These are phyloP conservation scores for Nomada goodeniana DNA, from an alignment of 2,888 invertebrate species.

Conservation along the genomic window DNA sequence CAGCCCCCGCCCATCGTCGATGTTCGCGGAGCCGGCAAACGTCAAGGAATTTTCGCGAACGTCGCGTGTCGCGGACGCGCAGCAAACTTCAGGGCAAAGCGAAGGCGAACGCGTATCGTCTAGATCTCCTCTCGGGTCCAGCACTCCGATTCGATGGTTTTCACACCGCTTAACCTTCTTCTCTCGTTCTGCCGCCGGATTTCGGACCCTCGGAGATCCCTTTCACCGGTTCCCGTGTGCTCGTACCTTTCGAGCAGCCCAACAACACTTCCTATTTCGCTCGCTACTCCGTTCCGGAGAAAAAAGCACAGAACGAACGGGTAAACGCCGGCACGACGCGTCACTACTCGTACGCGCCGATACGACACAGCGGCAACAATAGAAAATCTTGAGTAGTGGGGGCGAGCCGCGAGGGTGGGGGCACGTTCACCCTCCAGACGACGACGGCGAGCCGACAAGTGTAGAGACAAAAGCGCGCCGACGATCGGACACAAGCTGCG, in stretches of 20 bases:
- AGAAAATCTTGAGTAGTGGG: conserved; percentile 48
- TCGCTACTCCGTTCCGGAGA: conserved; percentile 20
- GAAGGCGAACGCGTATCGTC: conserved; percentile 53
- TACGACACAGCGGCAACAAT: conserved; percentile 63
- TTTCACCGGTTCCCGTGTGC: background rate
- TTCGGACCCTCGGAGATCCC: background rate
- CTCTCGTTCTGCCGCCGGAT: conserved; percentile 1
- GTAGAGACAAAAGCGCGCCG: conserved; percentile 69
- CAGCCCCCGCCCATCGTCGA: conserved; percentile 62
- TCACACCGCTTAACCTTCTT: conserved; percentile 41
- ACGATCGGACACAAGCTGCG: conserved; percentile 77
- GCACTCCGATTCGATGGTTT: conserved; percentile 1
- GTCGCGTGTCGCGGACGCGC: conserved; percentile 28
- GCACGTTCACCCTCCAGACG: conserved; percentile 70
- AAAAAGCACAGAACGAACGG: conserved; percentile 43
- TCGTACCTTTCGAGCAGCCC: conserved; percentile 3
- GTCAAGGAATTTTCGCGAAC: background rate
- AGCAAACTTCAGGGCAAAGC: conserved; percentile 23
- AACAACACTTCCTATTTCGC: conserved; percentile 27
- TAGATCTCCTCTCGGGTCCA: conserved; percentile 18
- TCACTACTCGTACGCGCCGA: conserved; percentile 61
- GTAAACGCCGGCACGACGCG: conserved; percentile 56
- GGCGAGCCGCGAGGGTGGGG: conserved; percentile 43
- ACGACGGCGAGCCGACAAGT: conserved; percentile 66
- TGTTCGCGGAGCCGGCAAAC: background rate